Evolutionary conservation across 2,797 vertebrate species (phyloP), one percentile per base, ranked within the genome.

Genomic region (Adrianichthys oophorus): DNA sequence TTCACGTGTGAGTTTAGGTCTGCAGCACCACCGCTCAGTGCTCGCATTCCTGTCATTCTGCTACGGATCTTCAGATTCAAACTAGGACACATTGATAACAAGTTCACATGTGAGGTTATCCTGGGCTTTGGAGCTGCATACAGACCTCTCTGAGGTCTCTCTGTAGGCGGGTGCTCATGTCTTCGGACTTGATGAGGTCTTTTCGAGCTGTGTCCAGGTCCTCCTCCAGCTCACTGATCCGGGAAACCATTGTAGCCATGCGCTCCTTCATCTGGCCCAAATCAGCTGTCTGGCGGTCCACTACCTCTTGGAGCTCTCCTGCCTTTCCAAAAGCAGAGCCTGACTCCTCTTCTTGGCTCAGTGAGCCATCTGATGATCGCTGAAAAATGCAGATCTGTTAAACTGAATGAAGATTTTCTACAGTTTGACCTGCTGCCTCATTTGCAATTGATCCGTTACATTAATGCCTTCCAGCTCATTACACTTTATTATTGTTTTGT

Each of bases 141-240:
- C 32, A 1, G 32, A 98, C 96, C 91, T 98, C 96, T 65, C 96
- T 91, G 19, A 97, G 90, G 52, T 99, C 97, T 44, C 97, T 93
- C 85, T 98, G 96, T 37, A 97, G 78, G 32, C 96, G 93, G 0
- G 94, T 97, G 86, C 95, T 99, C 83, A 92, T 79, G 76, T 98
- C 96, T 63, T 98, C 96, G 0, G 95, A 98, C 82, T 94, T 98
- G 78, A 98, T 97, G 60, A 98, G 92, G 78, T 99, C 97, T 73
- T 97, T 98, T 1, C 96, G 88, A 46, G 96, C 97, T 0, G 96
- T 98, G 85, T 98, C 96, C 72, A 98, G 91, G 72, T 98, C 95
- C 75, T 98, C 96, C 76, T 99, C 96, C 84, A 98, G 93, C 87
- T 99, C 96, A 0, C 76, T 80, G 62, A 97, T 93, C 19, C 89